Percentiles rank a stretch among this genome's conserved stretches.
phyloP scores from a whole-genome alignment of 2,113 vertebrate species.

The Falco punctatus region DNA sequence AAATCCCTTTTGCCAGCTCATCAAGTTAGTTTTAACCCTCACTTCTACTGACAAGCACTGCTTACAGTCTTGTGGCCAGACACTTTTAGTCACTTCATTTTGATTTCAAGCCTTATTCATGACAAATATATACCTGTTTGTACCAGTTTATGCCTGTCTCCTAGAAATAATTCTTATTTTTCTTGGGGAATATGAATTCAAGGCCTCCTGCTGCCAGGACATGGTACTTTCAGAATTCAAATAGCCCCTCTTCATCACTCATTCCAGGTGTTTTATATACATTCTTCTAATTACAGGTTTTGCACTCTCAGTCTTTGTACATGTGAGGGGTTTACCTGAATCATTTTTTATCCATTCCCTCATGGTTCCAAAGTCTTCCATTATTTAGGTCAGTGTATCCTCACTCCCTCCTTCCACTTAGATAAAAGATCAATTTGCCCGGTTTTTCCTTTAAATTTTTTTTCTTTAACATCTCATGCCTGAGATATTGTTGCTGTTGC shows the following conservation, averaged over 20 bases:
- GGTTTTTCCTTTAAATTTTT: not conserved
- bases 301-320: not conserved
- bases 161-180: not conserved
- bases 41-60: not conserved
- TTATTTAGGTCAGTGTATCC: not conserved
- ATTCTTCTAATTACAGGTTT: not conserved
- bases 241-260: not conserved
- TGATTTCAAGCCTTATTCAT: not conserved
- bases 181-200: not conserved
- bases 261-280: not conserved
- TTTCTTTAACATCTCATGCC: not conserved
- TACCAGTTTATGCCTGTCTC: not conserved
- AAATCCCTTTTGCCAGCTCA: not conserved
- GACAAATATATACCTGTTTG: not conserved
- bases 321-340: conserved; percentile 13
- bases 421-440: not conserved
- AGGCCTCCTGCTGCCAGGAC: conserved; percentile 9
- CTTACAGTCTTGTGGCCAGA: not conserved
- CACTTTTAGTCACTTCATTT: not conserved
- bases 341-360: not conserved
- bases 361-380: not conserved
- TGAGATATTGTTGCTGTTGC: not conserved
- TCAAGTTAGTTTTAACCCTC: not conserved
- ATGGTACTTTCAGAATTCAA: not conserved
- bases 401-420: not conserved